Evolutionary conservation across 2,888 invertebrate genomes (phyloP).

Genomic region (Agonum fuliginosum): DNA sequence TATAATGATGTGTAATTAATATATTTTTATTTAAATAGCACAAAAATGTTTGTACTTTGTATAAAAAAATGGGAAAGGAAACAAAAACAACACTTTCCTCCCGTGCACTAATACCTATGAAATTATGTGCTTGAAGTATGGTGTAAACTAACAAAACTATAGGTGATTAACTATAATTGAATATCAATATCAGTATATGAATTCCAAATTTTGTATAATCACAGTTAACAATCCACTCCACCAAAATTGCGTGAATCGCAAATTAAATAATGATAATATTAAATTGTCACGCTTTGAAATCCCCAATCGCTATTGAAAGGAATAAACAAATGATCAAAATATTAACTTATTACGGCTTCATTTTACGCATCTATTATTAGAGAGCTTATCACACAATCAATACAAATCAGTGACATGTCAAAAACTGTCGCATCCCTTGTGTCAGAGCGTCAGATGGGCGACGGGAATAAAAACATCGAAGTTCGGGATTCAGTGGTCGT

Average conservation of each 20-base stretch:
- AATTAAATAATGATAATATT: not conserved
- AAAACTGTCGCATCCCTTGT: conserved; percentile 8
- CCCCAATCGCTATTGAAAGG: not conserved
- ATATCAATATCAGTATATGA: too few relatives aligned
- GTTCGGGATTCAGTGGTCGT: not conserved
- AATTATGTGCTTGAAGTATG: too few relatives aligned
- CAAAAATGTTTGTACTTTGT: too few relatives aligned
- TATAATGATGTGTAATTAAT: too few relatives aligned
- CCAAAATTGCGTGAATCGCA: not conserved
- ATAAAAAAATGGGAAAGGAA: too few relatives aligned
- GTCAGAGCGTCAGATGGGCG: too few relatives aligned
- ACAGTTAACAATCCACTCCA: too few relatives aligned
- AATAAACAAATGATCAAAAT: conserved; percentile 30
- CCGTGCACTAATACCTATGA: too few relatives aligned
- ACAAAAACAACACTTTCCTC: too few relatives aligned
- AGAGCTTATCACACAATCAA: conserved; percentile 8
- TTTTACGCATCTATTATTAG: not conserved
- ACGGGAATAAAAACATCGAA: conserved; percentile 32
- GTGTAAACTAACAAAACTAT: too few relatives aligned
- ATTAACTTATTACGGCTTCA: not conserved
- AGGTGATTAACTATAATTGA: too few relatives aligned
- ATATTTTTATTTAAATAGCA: too few relatives aligned
- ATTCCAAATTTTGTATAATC: not conserved
- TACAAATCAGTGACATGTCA: conserved; percentile 35
- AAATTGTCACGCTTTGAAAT: not conserved